A percentile compares a stretch with the other conserved stretches of the same genome.
phyloP scores from a whole-genome alignment of 2,888 invertebrate genomes.

The Drosophila meridionalis region DNA sequence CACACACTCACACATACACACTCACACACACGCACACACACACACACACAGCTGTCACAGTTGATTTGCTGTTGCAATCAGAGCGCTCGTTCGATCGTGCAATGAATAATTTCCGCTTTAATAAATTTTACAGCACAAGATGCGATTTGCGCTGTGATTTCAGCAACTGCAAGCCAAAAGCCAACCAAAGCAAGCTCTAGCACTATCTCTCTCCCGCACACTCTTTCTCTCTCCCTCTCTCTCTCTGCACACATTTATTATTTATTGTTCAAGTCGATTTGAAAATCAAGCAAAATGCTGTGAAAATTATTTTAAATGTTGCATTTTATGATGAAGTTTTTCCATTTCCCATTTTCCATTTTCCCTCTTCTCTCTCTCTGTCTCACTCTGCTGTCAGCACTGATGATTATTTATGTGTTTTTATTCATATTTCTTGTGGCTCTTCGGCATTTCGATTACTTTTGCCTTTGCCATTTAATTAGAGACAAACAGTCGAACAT shows the following conservation, averaged over 20 bases:
- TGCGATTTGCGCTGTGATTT: slow-evolving; percentile 72
- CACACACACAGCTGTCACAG: slow-evolving; percentile 11
- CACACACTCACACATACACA: background rate
- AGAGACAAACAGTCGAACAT: background rate
- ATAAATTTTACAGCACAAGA: slow-evolving; percentile 75
- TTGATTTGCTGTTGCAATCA: slow-evolving; percentile 57
- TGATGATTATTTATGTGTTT: background rate
- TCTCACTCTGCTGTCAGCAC: background rate
- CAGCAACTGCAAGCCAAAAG: slow-evolving; percentile 24
- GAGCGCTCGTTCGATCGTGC: slow-evolving; percentile 78
- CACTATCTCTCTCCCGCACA: background rate
- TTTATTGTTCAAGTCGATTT: slow-evolving; percentile 12
- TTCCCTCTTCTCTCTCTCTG: background rate
- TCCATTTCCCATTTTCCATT: background rate
- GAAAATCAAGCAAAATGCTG: slow-evolving; percentile 24
- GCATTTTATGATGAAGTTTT: slow-evolving; percentile 6
- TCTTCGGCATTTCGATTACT: background rate
- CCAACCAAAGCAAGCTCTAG: background rate
- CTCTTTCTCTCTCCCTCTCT: background rate
- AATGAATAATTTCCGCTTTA: slow-evolving; percentile 82
- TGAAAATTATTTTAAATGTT: slow-evolving; percentile 30
- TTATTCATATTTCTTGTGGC: background rate
- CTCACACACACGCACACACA: background rate
- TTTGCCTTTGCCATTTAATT: background rate
- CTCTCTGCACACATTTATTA: slow-evolving; percentile 16